Conservation (phyloP, 2,797 vertebrate genomes). For the Chloroceryle inda region DNA sequence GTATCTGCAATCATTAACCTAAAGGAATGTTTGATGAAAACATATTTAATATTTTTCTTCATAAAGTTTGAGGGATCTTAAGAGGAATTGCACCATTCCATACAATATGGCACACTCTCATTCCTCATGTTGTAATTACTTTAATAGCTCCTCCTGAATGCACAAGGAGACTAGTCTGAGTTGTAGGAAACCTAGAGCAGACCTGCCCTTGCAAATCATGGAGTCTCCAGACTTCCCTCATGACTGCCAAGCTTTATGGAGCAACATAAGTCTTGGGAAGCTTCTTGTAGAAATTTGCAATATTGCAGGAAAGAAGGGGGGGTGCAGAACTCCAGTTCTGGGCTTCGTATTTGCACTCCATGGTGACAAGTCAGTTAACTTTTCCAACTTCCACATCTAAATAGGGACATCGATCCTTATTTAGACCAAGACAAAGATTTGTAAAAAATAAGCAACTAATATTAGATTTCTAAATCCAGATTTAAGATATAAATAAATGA, state of each 20-base stretch:
- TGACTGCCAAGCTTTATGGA: background rate
- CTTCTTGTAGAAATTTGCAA: background rate
- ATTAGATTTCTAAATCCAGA: slow-evolving; percentile 8
- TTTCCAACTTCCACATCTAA: background rate
- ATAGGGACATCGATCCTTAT: background rate
- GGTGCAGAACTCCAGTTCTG: background rate
- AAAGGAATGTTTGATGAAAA: background rate
- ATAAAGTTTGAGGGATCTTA: background rate
- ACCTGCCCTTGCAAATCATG: background rate
- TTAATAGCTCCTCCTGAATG: background rate
- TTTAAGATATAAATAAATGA: slow-evolving; percentile 29
- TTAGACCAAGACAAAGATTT: slow-evolving; percentile 2
- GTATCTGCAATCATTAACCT: background rate
- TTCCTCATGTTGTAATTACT: background rate
- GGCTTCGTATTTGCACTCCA: background rate
- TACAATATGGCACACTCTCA: background rate
- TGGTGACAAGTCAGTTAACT: background rate
- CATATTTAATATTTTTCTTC: background rate
- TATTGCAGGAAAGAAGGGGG: background rate
- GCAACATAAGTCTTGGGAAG: background rate
- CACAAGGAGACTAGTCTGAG: background rate
- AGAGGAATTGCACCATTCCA: background rate
- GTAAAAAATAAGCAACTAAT: background rate
- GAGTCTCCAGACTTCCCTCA: background rate
- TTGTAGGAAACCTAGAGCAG: background rate